A percentile compares a stretch with the other conserved stretches of the same genome.
phyloP scores from a whole-genome alignment of 2,888 invertebrate species.

The Clepsis dumicolana region DNA sequence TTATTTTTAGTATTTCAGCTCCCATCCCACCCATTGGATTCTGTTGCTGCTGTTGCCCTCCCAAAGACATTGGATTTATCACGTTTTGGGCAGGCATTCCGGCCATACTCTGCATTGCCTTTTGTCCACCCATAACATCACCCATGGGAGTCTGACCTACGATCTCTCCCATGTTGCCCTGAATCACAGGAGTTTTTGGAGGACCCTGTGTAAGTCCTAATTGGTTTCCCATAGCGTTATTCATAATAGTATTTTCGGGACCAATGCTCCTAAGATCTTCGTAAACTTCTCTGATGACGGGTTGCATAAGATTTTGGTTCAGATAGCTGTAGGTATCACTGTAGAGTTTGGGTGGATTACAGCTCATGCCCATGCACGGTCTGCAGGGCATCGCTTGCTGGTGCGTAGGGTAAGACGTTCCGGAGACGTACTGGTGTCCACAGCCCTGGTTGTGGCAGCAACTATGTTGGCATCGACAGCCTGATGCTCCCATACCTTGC shows the following conservation, averaged over 20 bases:
- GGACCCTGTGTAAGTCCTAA: slow-evolving; percentile 59
- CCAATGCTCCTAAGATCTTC: slow-evolving; percentile 71
- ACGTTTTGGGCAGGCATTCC: slow-evolving; percentile 34
- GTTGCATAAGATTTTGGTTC: slow-evolving; percentile 74
- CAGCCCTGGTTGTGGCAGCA: slow-evolving; percentile 59
- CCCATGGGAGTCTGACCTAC: slow-evolving; percentile 31
- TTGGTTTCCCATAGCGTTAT: slow-evolving; percentile 63
- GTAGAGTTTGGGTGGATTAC: slow-evolving; percentile 71
- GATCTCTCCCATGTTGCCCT: slow-evolving; percentile 29
- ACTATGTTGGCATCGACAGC: slow-evolving; percentile 58
- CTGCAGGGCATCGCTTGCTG: slow-evolving; percentile 29
- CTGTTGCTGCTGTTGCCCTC: slow-evolving; percentile 25
- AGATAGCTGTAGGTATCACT: slow-evolving; percentile 74
- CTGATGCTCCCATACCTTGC: slow-evolving; percentile 51
- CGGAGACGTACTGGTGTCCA: slow-evolving; percentile 55
- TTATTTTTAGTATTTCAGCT: slow-evolving; percentile 70
- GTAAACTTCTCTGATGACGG: slow-evolving; percentile 75
- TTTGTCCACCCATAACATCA: slow-evolving; percentile 45
- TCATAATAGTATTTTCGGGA: slow-evolving; percentile 69
- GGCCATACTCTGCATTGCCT: slow-evolving; percentile 46
- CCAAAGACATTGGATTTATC: slow-evolving; percentile 46
- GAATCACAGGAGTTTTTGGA: slow-evolving; percentile 35
- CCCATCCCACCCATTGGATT: slow-evolving; percentile 64
- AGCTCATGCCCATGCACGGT: slow-evolving; percentile 60
- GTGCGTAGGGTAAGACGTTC: slow-evolving; percentile 55